Conservation (phyloP, 2,888 invertebrate genomes). For the Leptinotarsa haldemani region DNA sequence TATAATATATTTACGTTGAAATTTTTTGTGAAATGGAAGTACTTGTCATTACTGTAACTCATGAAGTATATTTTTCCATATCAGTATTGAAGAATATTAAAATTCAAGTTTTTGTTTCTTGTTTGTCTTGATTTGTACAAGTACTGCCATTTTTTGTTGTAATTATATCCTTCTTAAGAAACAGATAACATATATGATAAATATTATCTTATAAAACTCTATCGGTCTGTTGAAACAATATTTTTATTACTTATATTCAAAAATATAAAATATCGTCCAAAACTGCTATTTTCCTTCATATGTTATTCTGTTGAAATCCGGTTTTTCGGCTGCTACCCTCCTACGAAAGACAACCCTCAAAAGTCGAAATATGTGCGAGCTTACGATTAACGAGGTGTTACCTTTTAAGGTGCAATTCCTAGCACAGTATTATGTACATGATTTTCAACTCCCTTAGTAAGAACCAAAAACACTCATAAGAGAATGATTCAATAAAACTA, state of each 20-base stretch:
- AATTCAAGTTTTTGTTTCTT: background rate
- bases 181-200: background rate
- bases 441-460: too few relatives aligned
- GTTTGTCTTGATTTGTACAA: background rate
- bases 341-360: too few relatives aligned
- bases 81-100: background rate
- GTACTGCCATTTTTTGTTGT: background rate
- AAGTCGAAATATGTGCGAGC: too few relatives aligned
- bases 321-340: too few relatives aligned
- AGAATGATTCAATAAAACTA: too few relatives aligned
- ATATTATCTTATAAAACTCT: conserved; percentile 7
- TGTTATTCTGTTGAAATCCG: too few relatives aligned
- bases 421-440: too few relatives aligned
- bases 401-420: too few relatives aligned
- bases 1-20: conserved; percentile 4
- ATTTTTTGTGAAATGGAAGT: background rate
- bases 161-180: background rate
- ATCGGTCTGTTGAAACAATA: conserved; percentile 14
- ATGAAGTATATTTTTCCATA: background rate
- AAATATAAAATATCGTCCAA: background rate
- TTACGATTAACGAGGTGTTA: too few relatives aligned
- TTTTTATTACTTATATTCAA: background rate
- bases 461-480: too few relatives aligned
- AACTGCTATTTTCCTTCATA: background rate
- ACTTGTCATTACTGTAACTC: background rate